phyloP scores from a whole-genome alignment of 64 coral and sea anemone genomes.

The Anthopleura sola region DNA sequence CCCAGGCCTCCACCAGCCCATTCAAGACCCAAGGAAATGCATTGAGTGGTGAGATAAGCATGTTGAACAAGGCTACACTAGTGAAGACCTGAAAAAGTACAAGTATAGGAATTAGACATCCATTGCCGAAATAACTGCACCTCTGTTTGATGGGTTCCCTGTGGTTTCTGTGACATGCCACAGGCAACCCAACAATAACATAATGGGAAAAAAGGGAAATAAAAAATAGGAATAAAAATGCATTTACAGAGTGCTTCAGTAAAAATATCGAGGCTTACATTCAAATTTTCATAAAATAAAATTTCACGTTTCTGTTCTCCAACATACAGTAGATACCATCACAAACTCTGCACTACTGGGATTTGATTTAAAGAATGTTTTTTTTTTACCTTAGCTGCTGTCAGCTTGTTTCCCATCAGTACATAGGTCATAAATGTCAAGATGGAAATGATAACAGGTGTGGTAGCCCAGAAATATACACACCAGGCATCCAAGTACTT shows the following conservation, averaged over 20 bases:
- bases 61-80: conserved; percentile 94
- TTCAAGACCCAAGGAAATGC: conserved; percentile 97
- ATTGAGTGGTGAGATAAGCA: conserved; percentile 95
- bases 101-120: background rate
- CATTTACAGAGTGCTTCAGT: no score
- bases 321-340: no score
- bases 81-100: conserved; percentile 82
- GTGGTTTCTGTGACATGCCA: background rate
- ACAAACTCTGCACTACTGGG: no score
- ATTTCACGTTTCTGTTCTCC: no score
- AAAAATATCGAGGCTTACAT: no score
- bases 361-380: no score
- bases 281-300: no score
- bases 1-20: conserved; percentile 98
- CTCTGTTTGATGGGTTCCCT: background rate
- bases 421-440: conserved; percentile 93
- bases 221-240: no score
- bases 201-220: no score
- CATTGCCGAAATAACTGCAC: no score
- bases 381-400: conserved; percentile 57
- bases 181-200: background rate
- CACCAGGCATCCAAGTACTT: conserved; percentile 99
- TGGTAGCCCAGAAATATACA: conserved; percentile 99
- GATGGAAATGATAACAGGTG: conserved; percentile 93
- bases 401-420: conserved; percentile 94